Base-by-base conservation (phyloP, 2,113 vertebrate species). In the Lophochroa leadbeateri region DNA sequence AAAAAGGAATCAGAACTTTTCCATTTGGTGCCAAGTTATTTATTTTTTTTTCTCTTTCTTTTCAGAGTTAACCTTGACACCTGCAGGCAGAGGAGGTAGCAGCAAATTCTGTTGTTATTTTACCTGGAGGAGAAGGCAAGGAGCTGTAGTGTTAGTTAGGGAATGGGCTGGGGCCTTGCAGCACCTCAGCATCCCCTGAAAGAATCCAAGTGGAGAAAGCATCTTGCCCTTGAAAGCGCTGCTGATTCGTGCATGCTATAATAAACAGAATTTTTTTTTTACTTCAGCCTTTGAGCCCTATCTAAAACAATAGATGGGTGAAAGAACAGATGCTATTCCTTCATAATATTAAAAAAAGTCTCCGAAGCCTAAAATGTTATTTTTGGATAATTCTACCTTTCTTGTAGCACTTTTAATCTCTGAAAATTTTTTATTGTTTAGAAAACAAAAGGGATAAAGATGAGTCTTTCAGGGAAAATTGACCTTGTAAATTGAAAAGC, bases 1-100 rank as follows among this genome's bases (percentile, higher is more conserved):
- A 82, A 64, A 13, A 46, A 74, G 35, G 14, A 72, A 55, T 77
- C 24, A 29, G 29, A 50, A 65, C 13, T 65, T 79, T 90, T 33
- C 85, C 16, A 67, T 84, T 88, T 88, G 23, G 52, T 89, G 69
- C 35, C 39, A 70, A 86, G 20, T 19, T 31, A 19, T 1, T 77
- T 46, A 35, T 60, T 77, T 46, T 44, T 67, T 68, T 76, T 75
- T 19, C 19, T 57, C 24, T 47, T 6, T 91, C 63, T 90, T 88
- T 57, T 10, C 49, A 28, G 41, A 75, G 57, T 55, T 96, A 95
- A 95, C 95, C 96, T 97, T 96, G 91, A 91, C 61, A 82, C 81
- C n/a, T 55, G 28, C 17, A 44, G 67, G 82, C 94, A 92, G 46
- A 90, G 52, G 71, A 88, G 89, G 90, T 90, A 82, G 86, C 63